Evolutionary conservation across 2,113 vertebrate genomes (phyloP).

Genomic region (Empidonax traillii): DNA sequence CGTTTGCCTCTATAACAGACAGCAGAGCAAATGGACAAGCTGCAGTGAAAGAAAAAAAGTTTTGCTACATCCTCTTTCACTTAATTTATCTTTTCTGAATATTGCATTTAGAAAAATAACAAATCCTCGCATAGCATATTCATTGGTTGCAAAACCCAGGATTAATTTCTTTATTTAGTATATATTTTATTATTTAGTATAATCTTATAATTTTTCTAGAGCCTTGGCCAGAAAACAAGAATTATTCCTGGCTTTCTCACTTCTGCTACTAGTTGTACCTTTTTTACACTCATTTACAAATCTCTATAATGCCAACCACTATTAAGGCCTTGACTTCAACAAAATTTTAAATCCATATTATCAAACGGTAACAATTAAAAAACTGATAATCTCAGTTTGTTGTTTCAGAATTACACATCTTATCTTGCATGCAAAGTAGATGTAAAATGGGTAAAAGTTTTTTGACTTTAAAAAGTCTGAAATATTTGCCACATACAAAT

Average conservation of each 20-base stretch:
- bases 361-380: background rate
- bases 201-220: background rate
- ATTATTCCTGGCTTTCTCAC: background rate
- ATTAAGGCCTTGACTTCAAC: background rate
- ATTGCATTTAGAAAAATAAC: background rate
- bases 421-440: background rate
- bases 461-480: background rate
- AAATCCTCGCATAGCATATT: background rate
- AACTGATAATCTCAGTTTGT: background rate
- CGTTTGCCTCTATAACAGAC: background rate
- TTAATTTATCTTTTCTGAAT: background rate
- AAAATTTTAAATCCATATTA: background rate
- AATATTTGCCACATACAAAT: background rate
- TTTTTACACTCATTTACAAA: background rate
- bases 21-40: background rate
- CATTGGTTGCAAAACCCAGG: background rate
- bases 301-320: background rate
- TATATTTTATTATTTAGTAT: background rate
- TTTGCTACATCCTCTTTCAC: background rate
- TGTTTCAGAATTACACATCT: background rate
- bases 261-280: background rate
- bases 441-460: background rate
- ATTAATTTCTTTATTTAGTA: background rate
- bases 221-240: background rate
- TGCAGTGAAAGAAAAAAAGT: background rate